Base-by-base conservation (phyloP, 2,113 vertebrate species). In the Tragelaphus strepsiceros region DNA sequence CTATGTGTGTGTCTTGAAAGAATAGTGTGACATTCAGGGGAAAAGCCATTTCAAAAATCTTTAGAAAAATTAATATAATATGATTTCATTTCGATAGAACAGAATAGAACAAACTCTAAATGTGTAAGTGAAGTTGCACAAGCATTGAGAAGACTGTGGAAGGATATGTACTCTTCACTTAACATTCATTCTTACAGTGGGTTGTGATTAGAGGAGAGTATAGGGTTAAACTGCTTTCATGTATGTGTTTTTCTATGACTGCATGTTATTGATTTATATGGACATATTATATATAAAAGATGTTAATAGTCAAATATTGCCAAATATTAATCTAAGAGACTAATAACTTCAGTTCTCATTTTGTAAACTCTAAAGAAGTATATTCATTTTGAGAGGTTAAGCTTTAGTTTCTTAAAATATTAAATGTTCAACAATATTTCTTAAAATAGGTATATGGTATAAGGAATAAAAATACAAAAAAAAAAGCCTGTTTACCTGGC, bases 321-420 rank as follows among this genome's bases (percentile, higher is more conserved):
- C 35, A 91, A 95, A 43, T 90, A 95, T 53, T 64, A 81, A n/a
- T 96, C 54, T 82, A 32, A 35, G 53, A 82, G 7, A 56, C 86
- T 94, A 89, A 85, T 84, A 32, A 86, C 61, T 95, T 95, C 43
- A 93, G 2, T 88, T 83, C 22, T 89, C 43, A 61, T 67, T 94
- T 71, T 96, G 67, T 92, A 97, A 92, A 67, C 21, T 90, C 80
- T 88, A 6, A 89, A n/a, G 7, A 78, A 91, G 14, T 94, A 1
- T 39, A 59, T 92, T 94, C n/a, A 91, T 91, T 92, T 89, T 92
- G 51, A 97, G 28, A 97, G 10, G 32, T 46, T 96, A 77, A 88
- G 53, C 14, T 74, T 74, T 94, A 39, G n/a, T 90, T 82, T 96
- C 59, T 82, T 87, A 85, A 67, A 94, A 89, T 89, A 86, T 22